phyloP scores from a whole-genome alignment of 2,888 invertebrate genomes.

The Pyrrhosoma nymphula region DNA sequence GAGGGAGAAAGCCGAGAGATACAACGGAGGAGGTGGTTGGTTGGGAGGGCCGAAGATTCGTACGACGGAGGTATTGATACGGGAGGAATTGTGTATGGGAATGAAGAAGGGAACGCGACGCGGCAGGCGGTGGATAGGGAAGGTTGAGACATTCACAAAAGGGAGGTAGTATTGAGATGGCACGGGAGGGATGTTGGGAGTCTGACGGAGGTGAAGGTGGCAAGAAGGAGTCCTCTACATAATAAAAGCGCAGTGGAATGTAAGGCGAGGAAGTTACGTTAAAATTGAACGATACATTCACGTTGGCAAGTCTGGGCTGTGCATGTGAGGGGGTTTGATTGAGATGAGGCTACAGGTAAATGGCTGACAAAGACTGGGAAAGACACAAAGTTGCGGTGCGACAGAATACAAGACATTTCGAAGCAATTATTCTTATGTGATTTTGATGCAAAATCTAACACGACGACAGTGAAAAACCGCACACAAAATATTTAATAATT shows the following conservation, averaged over 20 bases:
- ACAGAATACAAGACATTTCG: not conserved
- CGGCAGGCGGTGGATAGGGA: not conserved
- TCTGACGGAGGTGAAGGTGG: not conserved
- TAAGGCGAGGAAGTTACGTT: not conserved
- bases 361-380: not conserved
- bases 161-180: not conserved
- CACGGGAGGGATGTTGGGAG: not conserved
- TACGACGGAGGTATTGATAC: conserved; percentile 18
- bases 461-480: too few species aligned
- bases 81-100: conserved; percentile 17
- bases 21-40: too few species aligned
- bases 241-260: not conserved
- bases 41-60: not conserved
- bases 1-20: too few species aligned
- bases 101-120: not conserved
- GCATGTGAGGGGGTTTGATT: not conserved
- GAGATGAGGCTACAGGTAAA: not conserved
- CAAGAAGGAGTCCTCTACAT: not conserved
- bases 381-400: not conserved
- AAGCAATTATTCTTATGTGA: too few species aligned
- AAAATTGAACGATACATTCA: not conserved
- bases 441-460: too few species aligned
- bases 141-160: not conserved
- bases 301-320: not conserved
- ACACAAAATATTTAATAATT: too few species aligned